Evolutionary conservation across 2,797 vertebrate genomes (phyloP), one percentile per base, ranked within the genome.

Genomic region (Phrynocephalus forsythii): DNA sequence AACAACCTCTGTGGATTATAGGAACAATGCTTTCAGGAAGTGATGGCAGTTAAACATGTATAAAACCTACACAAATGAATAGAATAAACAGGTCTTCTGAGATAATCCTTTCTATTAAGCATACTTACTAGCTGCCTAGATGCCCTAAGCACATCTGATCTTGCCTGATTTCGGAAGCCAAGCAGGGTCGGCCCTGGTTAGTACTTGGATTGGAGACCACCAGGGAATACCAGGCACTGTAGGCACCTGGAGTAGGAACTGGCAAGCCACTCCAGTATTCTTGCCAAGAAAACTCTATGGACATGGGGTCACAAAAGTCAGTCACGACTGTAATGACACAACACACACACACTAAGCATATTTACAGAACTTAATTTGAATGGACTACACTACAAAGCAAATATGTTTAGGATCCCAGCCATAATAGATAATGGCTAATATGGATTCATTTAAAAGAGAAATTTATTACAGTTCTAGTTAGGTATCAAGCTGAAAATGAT

Each of bases 311-410:
- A 44, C 38, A 44, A 44, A 44, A 44, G 38, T 44, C 38, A 3
- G 38, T 44, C 38, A 44, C 3, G 38, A 44, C 38, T 44, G 38
- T 44, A 44, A 44, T 44, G 38, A 44, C 38, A 44, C 38, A 44
- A 5, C 38, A 44, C 38, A 44, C 38, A 44, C 63, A 66, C 4
- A 63, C 16, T 63, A 63, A 63, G 60, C 60, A n/a, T n/a, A 71
- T 71, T n/a, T 71, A 71, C 68, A 71, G 67, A 85, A 86, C 52
- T 48, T 80, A 8, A 0, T 85, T 56, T 86, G 69, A 76, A 92
- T 33, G 48, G 44, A 75, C 15, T 5, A 71, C 68, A 28, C 44
- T 33, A 76, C n/a, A 56, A 86, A 69, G 44, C n/a, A 82, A 69
- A 3, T 56, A 20, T 38, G 30, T 50, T 82, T 68, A 77, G 16